phyloP scores from a whole-genome alignment of 2,888 invertebrate genomes.

The Rhogogaster chlorosoma region DNA sequence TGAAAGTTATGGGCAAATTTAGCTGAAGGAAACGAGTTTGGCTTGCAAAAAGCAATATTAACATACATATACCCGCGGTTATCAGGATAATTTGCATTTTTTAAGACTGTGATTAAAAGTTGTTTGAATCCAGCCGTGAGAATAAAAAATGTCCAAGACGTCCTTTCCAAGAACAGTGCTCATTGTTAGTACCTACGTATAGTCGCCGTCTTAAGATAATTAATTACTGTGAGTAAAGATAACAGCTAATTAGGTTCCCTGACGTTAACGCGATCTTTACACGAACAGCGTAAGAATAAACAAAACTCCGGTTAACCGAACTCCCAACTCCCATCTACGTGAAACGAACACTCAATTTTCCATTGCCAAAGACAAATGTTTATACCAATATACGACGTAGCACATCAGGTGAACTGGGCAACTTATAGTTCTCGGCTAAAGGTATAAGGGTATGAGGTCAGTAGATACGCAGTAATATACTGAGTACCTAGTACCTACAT shows the following conservation, averaged over 20 bases:
- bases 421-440: neutral
- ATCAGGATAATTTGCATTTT: neutral
- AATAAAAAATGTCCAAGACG: neutral
- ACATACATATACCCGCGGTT: neutral
- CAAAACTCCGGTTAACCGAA: conserved; percentile 31
- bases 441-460: neutral
- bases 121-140: neutral
- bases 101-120: neutral
- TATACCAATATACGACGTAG: neutral
- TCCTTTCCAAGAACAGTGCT: neutral
- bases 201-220: neutral
- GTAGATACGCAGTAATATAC: neutral
- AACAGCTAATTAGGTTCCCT: conserved; percentile 29
- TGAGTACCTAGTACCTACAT: neutral
- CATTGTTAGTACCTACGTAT: neutral
- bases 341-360: neutral
- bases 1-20: neutral
- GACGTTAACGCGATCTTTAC: conserved; percentile 25
- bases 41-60: neutral
- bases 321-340: neutral
- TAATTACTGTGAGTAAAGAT: conserved; percentile 40
- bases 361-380: neutral
- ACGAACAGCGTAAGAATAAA: conserved; percentile 31
- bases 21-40: neutral
- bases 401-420: neutral